phyloP scores from a whole-genome alignment of 92 coral and sea anemone species.

The Desmophyllum pertusum region DNA sequence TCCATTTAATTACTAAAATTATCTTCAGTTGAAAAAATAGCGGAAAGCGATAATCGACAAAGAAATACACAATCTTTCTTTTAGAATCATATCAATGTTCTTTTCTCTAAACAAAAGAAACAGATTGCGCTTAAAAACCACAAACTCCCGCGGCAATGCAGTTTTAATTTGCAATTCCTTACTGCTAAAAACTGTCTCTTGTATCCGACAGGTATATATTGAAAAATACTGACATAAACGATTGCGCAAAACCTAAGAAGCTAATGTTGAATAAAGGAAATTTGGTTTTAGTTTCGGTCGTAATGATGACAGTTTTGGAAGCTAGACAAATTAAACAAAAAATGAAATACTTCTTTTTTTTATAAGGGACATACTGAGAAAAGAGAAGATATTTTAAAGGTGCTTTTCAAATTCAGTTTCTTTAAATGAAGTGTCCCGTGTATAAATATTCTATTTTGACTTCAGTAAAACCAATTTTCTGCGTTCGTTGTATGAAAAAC shows the following conservation, averaged over 20 bases:
- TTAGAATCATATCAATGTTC: not conserved
- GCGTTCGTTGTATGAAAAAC: too few species aligned
- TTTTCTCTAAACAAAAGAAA: not conserved
- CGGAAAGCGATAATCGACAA: not conserved
- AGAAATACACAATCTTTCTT: not conserved
- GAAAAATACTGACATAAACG: constrained; percentile 1
- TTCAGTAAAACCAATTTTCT: too few species aligned
- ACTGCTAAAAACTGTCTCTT: not conserved
- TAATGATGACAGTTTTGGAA: not conserved
- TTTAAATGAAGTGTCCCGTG: not conserved
- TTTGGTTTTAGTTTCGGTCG: not conserved
- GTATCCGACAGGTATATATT: not conserved
- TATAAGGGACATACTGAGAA: too few species aligned
- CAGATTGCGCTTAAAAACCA: not conserved
- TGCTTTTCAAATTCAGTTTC: not conserved
- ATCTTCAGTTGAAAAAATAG: not conserved
- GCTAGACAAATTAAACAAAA: not conserved
- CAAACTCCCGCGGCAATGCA: not conserved
- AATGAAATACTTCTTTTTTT: not conserved
- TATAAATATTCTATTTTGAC: too few species aligned
- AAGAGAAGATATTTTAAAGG: not conserved
- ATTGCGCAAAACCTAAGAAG: not conserved
- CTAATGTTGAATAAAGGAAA: not conserved
- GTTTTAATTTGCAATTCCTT: not conserved
- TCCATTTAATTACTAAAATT: not conserved